Percentiles rank a stretch among this genome's conserved stretches.
These are phyloP conservation scores for Myotis brandtii DNA, from an alignment of 2,113 vertebrate genomes.

Conservation along the genomic window DNA sequence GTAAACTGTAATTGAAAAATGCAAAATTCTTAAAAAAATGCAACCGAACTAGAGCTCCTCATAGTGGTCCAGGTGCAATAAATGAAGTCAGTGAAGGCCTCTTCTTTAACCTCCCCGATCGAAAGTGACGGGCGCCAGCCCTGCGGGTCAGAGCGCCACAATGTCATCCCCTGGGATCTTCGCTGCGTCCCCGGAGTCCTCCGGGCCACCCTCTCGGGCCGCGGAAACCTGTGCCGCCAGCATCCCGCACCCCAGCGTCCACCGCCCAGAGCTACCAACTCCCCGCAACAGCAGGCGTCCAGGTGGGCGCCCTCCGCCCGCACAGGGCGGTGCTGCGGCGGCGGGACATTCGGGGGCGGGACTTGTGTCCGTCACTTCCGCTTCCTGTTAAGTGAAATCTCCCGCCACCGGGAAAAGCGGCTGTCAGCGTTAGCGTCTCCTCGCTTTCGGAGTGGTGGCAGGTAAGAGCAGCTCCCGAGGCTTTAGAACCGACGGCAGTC, in stretches of 20 bases:
- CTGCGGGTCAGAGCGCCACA: background rate
- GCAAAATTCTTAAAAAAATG: background rate
- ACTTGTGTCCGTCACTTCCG: background rate
- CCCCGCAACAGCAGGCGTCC: accelerated
- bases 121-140: background rate
- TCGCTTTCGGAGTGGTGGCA: too few relatives aligned
- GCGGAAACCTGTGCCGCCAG: background rate
- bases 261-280: background rate
- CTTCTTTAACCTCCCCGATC: background rate
- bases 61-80: background rate
- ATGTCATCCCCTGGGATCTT: background rate
- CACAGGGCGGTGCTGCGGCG: accelerated
- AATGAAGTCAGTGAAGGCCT: too few relatives aligned
- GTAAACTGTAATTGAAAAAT: background rate
- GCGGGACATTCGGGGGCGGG: background rate
- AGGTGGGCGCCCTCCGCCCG: background rate
- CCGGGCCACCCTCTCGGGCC: too few relatives aligned
- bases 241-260: background rate
- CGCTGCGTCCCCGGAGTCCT: background rate
- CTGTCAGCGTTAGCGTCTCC: accelerated
- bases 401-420: slow-evolving; percentile 46
- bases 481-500: background rate
- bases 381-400: slow-evolving; percentile 67
- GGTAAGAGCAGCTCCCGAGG: background rate
- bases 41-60: background rate